Conservation (phyloP, 2,797 vertebrate species). For the Aulostomus chinensis region DNA sequence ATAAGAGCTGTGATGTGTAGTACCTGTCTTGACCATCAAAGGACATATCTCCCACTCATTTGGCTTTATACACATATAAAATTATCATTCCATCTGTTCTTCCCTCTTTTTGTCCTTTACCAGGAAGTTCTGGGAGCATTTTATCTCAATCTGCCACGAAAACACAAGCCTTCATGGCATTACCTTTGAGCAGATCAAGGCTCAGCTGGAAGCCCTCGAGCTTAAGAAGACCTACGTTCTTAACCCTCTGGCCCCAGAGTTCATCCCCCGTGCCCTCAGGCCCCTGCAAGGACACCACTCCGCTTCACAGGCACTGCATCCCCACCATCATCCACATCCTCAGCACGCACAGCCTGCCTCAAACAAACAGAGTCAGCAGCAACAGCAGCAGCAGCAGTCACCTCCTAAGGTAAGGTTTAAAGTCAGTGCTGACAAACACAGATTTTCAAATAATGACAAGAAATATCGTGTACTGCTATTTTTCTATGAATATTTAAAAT, state of each 20-base stretch:
- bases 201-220: constrained; percentile 97
- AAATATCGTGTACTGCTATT: background rate
- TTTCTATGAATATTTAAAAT: background rate
- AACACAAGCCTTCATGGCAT: constrained; percentile 98
- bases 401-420: constrained; percentile 90
- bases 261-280: constrained; percentile 95
- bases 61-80: too few relatives aligned
- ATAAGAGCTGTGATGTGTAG: too few relatives aligned
- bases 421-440: background rate
- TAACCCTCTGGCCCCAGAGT: constrained; percentile 97
- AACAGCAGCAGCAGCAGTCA: constrained; percentile 85
- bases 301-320: constrained; percentile 64
- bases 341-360: constrained; percentile 71
- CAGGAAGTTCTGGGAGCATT: constrained; percentile 99
- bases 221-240: constrained; percentile 99
- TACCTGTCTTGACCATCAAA: too few relatives aligned
- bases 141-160: constrained; percentile 95
- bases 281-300: constrained; percentile 72
- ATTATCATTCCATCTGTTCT: background rate
- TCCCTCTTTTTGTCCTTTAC: constrained; percentile 3
- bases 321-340: constrained; percentile 82
- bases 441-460: too few relatives aligned
- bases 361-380: constrained; percentile 79
- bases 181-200: constrained; percentile 97
- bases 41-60: too few relatives aligned